phyloP scores from a whole-genome alignment of 2,113 vertebrate species.

The Phylloscopus trochilus region DNA sequence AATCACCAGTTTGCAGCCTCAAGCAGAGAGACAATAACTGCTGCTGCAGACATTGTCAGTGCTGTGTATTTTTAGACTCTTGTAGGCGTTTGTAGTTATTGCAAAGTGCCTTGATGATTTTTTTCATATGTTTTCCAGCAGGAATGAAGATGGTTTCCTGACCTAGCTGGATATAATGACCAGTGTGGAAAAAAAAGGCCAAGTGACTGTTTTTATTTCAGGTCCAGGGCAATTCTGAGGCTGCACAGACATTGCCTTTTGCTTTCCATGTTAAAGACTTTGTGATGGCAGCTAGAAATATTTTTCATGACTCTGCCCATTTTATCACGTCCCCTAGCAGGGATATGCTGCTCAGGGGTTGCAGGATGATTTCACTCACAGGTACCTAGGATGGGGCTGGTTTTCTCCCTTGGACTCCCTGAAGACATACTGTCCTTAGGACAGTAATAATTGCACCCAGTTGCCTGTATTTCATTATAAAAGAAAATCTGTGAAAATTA shows the following conservation, averaged over 20 bases:
- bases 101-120: neutral
- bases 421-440: neutral
- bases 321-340: neutral
- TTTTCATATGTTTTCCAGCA: neutral
- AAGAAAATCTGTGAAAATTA: neutral
- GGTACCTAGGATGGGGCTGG: neutral
- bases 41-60: neutral
- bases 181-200: neutral
- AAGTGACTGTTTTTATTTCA: neutral
- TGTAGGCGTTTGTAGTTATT: neutral
- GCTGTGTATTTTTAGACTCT: conserved; percentile 20
- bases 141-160: neutral
- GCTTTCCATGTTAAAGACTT: neutral
- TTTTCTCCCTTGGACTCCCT: neutral
- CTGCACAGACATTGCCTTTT: neutral
- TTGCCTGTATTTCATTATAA: neutral
- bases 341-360: neutral
- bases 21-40: neutral
- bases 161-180: neutral
- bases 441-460: neutral
- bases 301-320: neutral
- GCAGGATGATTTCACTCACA: neutral
- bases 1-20: neutral
- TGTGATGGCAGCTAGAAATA: neutral
- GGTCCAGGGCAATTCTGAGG: neutral